Evolutionary conservation across 2,797 vertebrate species (phyloP).

Genomic region (Coendou prehensilis): DNA sequence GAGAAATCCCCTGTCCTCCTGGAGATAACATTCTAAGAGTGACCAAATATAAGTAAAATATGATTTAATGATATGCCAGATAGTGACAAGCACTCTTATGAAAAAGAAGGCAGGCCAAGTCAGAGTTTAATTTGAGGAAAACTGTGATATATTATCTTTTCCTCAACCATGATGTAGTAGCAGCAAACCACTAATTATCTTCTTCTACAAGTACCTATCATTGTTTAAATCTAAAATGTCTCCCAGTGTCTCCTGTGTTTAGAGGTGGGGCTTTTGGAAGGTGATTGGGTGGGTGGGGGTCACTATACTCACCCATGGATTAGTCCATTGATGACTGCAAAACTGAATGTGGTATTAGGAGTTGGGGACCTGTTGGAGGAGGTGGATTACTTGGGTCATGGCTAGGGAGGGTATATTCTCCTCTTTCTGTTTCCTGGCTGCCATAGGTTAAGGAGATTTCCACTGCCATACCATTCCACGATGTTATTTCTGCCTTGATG

Average conservation of each 20-base stretch:
- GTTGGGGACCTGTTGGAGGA: not conserved
- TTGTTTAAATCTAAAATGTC: not conserved
- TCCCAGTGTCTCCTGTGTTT: not conserved
- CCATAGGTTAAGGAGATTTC: not conserved
- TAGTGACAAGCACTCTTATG: not conserved
- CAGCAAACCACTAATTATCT: not conserved
- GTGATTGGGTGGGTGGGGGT: not conserved
- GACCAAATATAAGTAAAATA: not conserved
- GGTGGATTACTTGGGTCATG: not conserved
- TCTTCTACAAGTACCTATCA: accelerated
- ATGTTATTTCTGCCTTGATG: not conserved
- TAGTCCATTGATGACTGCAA: not conserved
- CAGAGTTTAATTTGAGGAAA: not conserved
- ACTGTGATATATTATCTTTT: not conserved
- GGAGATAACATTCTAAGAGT: not conserved
- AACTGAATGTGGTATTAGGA: not conserved
- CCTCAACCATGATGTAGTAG: not conserved
- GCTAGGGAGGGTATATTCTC: not conserved
- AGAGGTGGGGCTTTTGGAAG: not conserved
- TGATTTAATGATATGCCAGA: not conserved
- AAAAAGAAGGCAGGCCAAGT: not conserved
- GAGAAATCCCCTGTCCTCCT: not conserved
- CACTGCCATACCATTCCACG: not conserved
- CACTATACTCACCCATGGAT: not conserved
- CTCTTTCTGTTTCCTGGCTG: not conserved